phyloP scores from a whole-genome alignment of 2,797 vertebrate species.

The Clarias pachynema region DNA sequence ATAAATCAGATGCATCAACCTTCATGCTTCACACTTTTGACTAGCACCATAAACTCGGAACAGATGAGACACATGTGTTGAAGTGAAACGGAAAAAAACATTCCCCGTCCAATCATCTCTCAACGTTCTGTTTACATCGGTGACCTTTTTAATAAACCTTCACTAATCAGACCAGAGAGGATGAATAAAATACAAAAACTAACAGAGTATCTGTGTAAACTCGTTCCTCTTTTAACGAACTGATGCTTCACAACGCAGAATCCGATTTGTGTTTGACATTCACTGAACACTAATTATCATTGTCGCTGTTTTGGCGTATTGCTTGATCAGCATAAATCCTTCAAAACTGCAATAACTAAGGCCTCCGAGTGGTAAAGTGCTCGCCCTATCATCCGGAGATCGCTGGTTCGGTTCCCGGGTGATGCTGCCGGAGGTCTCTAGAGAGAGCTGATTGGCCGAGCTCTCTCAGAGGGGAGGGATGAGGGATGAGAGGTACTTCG shows the following conservation, averaged over 20 bases:
- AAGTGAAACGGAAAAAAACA: not conserved
- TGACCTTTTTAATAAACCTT: conserved; percentile 1
- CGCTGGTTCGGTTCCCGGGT: too few species aligned
- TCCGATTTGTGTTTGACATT: not conserved
- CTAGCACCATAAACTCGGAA: not conserved
- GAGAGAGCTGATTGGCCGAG: too few species aligned
- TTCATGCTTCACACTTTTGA: conserved; percentile 3
- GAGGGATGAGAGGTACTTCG: too few species aligned
- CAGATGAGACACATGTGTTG: not conserved
- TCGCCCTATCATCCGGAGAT: too few species aligned
- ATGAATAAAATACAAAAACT: not conserved
- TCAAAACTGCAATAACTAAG: too few species aligned
- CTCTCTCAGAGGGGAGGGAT: too few species aligned
- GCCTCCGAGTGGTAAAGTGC: too few species aligned
- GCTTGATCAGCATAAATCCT: not conserved
- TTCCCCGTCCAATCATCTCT: not conserved
- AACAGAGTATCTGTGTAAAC: not conserved
- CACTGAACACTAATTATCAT: not conserved
- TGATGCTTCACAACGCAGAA: not conserved
- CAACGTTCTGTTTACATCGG: not conserved
- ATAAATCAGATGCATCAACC: not conserved
- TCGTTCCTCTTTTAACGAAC: not conserved
- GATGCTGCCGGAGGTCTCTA: too few species aligned
- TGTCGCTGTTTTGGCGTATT: not conserved
- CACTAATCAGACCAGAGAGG: not conserved